Evolutionary conservation across 2,888 invertebrate genomes (phyloP).

Genomic region (Caenorhabditis sp.): DNA sequence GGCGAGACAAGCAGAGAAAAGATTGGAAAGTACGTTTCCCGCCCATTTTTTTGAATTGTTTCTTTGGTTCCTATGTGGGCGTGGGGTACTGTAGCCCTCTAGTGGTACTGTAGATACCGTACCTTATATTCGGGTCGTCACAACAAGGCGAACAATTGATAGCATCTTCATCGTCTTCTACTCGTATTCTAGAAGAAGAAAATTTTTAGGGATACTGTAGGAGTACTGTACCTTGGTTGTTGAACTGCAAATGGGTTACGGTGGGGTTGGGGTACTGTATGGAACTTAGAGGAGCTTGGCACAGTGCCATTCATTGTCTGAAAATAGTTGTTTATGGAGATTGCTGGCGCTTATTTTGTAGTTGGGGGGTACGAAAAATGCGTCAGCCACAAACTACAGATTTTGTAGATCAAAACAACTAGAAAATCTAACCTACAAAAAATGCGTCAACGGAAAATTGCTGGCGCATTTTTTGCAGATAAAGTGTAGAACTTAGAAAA

Average conservation of each 20-base stretch:
- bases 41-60: no score
- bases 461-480: no score
- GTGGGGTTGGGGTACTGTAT: constrained; percentile 12
- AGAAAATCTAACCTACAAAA: constrained; percentile 14
- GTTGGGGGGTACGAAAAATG: constrained; percentile 6
- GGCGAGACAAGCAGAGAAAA: background rate
- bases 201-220: background rate
- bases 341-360: constrained; percentile 6
- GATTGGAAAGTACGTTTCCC: no score
- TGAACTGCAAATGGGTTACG: constrained; percentile 27
- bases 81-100: no score
- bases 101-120: background rate
- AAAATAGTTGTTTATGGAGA: background rate
- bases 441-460: no score
- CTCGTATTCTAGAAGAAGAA: background rate
- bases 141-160: constrained; percentile 66
- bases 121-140: constrained; percentile 59
- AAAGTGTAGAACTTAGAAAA: no score
- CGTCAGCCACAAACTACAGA: no score
- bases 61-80: no score
- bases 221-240: background rate
- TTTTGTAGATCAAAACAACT: background rate
- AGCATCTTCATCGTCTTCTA: constrained; percentile 49
- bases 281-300: background rate
- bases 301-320: background rate